A percentile compares a stretch with the other conserved stretches of the same genome.
Evolutionary conservation across 35 echinoderm and acorn worm genomes (phyloP).

Genomic region (Apostichopus japonicus): DNA sequence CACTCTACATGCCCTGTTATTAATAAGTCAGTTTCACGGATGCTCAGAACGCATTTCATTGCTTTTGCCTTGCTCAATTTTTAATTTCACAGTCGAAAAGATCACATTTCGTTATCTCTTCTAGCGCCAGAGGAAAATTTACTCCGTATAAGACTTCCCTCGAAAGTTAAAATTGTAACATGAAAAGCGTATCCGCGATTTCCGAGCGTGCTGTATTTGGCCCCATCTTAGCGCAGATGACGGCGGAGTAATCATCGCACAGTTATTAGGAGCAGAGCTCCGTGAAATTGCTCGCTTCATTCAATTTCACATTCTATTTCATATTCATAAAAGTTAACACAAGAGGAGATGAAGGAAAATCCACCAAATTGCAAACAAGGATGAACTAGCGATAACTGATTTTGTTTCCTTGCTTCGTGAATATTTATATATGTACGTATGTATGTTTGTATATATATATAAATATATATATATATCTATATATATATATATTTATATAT

Average conservation of each 20-base stretch:
- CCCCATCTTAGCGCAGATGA: background rate
- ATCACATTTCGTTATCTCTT: conserved; percentile 29
- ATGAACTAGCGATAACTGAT: background rate
- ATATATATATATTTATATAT: no score
- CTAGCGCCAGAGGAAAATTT: background rate
- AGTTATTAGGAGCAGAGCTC: conserved; percentile 24
- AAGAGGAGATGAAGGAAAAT: background rate
- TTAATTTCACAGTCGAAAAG: conserved; percentile 46
- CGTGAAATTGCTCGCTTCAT: conserved; percentile 49
- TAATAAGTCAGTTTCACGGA: background rate
- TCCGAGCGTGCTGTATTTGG: background rate
- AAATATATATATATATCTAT: no score
- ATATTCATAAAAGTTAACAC: conserved; percentile 11
- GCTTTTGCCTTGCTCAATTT: conserved; percentile 33
- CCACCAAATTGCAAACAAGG: background rate
- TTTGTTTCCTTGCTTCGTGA: no score
- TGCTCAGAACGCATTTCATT: background rate
- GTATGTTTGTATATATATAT: no score
- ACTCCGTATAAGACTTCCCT: background rate
- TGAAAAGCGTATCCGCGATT: conserved; percentile 15
- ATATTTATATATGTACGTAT: no score
- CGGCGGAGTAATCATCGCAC: background rate
- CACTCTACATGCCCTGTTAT: background rate
- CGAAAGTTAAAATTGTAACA: background rate
- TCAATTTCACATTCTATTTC: conserved; percentile 54